Base-by-base conservation (phyloP, 2,888 invertebrate species). In the Myopa tessellatipennis region DNA sequence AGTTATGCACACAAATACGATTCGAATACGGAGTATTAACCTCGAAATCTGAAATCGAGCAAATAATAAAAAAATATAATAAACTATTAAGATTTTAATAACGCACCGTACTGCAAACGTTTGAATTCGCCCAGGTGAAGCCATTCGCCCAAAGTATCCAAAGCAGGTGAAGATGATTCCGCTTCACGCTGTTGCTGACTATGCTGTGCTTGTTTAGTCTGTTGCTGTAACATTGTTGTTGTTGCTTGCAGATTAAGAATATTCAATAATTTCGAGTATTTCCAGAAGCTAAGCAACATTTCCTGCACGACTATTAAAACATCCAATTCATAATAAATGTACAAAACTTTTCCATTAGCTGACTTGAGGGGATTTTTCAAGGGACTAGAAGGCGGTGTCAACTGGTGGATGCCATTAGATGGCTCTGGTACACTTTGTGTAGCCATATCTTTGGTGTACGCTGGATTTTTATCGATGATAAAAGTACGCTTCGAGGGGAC, bases 1-100 rank as follows among this genome's bases (percentile, higher is more conserved):
- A 86, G 74, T 89, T 88, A 78, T 87, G 87, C 26, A 87, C 79
- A 71, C 89, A 89, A 50, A 89, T 81, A 1, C 89, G 88, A 83
- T 89, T 89, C 16, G 84, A 82, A 78, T 82, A 86, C 0, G 88
- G 88, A 36, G 85, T 78, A 3, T 65, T 12, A 14, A 89, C 84
- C 82, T 89, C 89, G n/a, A 80, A 80, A 82, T 89, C 88, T 89
- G 73, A 4, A 81, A 78, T 26, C 26, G 65, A 58, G 5, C n/a
- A 60, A 12, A 65, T 36, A 65, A 7, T 14, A 34, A 34, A 65
- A 3, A 65, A 34, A 18, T 40, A 45, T 45, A 45, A 55, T 55
- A 16, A n/a, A 67, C 12, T 38, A 38, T 38, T 4, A 65, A 55
- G 10, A 55, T n/a, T 16, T n/a, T 2, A 16, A 55, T 55, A n/a